Evolutionary conservation across 2,888 invertebrate genomes (phyloP).

Genomic region (Neoscelio sp.): DNA sequence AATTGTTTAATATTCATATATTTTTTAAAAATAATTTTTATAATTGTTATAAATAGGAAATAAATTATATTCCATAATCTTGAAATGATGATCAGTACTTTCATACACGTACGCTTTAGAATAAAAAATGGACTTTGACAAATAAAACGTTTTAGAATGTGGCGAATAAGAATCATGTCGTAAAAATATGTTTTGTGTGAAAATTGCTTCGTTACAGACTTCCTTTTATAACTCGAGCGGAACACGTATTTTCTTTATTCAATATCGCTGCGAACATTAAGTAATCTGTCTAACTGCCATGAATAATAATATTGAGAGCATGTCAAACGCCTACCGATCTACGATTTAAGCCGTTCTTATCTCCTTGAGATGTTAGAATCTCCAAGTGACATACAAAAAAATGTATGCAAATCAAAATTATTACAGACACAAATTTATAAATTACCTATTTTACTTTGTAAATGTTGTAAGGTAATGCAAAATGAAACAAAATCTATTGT

Average conservation of each 20-base stretch:
- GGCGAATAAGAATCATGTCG: conserved; percentile 7
- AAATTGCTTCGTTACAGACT: conserved; percentile 33
- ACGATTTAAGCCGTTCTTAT: conserved; percentile 11
- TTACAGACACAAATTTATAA: too few relatives aligned
- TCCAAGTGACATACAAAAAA: conserved; percentile 1
- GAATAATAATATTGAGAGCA: conserved; percentile 31
- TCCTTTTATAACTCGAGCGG: conserved; percentile 37
- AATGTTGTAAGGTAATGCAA: too few relatives aligned
- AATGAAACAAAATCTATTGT: too few relatives aligned
- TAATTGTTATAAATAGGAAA: too few relatives aligned
- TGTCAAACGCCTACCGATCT: conserved; percentile 33
- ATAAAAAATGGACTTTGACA: too few relatives aligned
- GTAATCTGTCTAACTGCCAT: conserved; percentile 31
- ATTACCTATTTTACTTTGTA: too few relatives aligned
- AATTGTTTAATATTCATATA: too few relatives aligned
- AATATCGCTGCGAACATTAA: conserved; percentile 19
- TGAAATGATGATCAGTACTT: too few relatives aligned
- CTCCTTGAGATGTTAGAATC: background rate
- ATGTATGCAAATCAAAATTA: background rate
- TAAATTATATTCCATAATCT: too few relatives aligned
- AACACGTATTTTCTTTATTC: conserved; percentile 36
- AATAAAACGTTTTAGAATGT: conserved; percentile 1
- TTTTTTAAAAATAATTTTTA: too few relatives aligned
- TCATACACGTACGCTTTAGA: too few relatives aligned
- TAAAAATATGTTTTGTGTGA: conserved; percentile 24